Evolutionary conservation across 2,888 invertebrate genomes (phyloP).

Genomic region (Perizoma affinitatum): DNA sequence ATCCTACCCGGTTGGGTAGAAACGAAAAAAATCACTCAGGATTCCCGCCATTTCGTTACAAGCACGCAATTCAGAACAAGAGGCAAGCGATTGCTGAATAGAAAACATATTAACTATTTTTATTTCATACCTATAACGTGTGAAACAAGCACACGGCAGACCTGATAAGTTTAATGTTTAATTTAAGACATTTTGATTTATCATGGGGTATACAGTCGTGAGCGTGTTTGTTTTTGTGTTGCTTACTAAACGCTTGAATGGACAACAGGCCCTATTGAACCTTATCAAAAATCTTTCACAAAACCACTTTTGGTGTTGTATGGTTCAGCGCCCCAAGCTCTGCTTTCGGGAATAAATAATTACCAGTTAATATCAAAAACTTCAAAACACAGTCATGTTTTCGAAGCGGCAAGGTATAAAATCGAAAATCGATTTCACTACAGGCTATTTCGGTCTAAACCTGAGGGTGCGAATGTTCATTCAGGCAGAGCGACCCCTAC

Average conservation of each 20-base stretch:
- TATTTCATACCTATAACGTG: not conserved
- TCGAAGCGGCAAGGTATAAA: slow-evolving; percentile 20
- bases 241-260: not conserved
- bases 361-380: slow-evolving; percentile 9
- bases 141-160: not conserved
- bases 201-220: too few species aligned
- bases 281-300: slow-evolving; percentile 11
- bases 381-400: slow-evolving; percentile 16
- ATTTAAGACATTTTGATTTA: too few species aligned
- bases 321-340: slow-evolving; percentile 15
- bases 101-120: slow-evolving; percentile 17
- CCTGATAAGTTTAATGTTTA: too few species aligned
- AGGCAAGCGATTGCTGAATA: slow-evolving; percentile 45
- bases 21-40: slow-evolving; percentile 63
- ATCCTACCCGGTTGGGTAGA: slow-evolving; percentile 37
- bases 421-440: slow-evolving; percentile 13
- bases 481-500: slow-evolving; percentile 58
- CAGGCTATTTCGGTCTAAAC: slow-evolving; percentile 55
- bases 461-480: slow-evolving; percentile 58
- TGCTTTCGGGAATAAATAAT: slow-evolving; percentile 34
- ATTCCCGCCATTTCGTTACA: slow-evolving; percentile 54
- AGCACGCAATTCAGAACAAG: slow-evolving; percentile 57
- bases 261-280: not conserved
- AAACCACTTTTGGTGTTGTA: slow-evolving; percentile 7
- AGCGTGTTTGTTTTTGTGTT: too few species aligned